Conservation (phyloP, 2,113 vertebrate genomes). For the Melanotaenia duboulayi region DNA sequence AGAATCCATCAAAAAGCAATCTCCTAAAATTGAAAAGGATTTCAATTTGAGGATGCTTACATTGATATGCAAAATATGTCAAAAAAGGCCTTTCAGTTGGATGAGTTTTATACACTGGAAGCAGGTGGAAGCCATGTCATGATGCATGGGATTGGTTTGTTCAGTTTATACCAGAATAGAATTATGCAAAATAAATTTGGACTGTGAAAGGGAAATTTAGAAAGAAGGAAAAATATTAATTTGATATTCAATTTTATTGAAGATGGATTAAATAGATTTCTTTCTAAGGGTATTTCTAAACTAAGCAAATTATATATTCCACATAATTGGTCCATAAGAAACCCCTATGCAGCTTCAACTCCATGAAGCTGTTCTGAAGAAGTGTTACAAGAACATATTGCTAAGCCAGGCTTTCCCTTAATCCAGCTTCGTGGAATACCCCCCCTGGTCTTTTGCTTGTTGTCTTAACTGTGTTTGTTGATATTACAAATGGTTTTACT, state of each 20-base stretch:
- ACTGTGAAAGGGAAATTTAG: slow-evolving; percentile 15
- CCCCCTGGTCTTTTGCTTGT: too few relatives aligned
- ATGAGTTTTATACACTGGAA: slow-evolving; percentile 43
- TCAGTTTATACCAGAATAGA: slow-evolving; percentile 24
- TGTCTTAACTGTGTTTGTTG: too few relatives aligned
- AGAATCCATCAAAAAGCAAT: slow-evolving; percentile 77
- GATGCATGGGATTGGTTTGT: slow-evolving; percentile 45
- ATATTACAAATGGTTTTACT: too few relatives aligned
- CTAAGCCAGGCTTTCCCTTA: too few relatives aligned
- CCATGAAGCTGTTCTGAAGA: slow-evolving; percentile 32
- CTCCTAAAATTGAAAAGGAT: slow-evolving; percentile 75
- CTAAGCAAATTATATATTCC: slow-evolving; percentile 26
- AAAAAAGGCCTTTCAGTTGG: slow-evolving; percentile 43
- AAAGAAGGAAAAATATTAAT: slow-evolving; percentile 45
- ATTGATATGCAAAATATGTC: slow-evolving; percentile 82
- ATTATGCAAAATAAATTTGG: slow-evolving; percentile 33
- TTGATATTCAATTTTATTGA: slow-evolving; percentile 29
- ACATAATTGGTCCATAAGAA: slow-evolving; percentile 21
- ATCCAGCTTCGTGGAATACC: too few relatives aligned
- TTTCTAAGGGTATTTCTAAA: slow-evolving; percentile 15
- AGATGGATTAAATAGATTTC: slow-evolving; percentile 35
- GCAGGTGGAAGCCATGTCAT: slow-evolving; percentile 15
- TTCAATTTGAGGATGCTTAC: slow-evolving; percentile 72
- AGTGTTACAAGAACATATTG: not conserved
- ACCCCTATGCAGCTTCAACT: slow-evolving; percentile 4